A percentile compares a stretch with the other conserved stretches of the same genome.
phyloP scores from a whole-genome alignment of 1,140 invertebrate genomes.

The Bacillus rossius region DNA sequence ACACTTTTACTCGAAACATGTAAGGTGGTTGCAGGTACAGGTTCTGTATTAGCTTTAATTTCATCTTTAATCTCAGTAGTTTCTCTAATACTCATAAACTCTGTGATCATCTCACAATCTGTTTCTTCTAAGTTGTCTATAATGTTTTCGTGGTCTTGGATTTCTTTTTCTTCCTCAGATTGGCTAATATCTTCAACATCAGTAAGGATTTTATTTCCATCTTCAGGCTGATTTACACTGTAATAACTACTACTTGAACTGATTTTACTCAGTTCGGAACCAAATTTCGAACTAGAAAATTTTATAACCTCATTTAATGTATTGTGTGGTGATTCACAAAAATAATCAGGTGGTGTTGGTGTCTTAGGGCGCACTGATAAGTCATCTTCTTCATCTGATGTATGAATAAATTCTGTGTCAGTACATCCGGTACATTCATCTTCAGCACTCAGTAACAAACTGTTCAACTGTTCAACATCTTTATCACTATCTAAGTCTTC shows the following conservation, averaged over 20 bases:
- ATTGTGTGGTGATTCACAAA: background rate
- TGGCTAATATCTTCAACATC: conserved; percentile 41
- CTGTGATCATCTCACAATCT: too few relatives aligned
- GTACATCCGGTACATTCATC: too few relatives aligned
- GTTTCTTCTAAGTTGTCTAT: conserved; percentile 4
- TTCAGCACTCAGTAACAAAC: too few relatives aligned
- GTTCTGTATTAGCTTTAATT: background rate
- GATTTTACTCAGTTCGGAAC: background rate
- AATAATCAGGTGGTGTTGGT: background rate
- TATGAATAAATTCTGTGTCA: too few relatives aligned
- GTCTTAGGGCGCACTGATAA: background rate
- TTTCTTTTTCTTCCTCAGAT: conserved; percentile 29
- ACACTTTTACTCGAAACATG: background rate
- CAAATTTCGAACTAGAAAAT: background rate
- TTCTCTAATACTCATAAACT: too few relatives aligned
- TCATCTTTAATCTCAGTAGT: conserved; percentile 1
- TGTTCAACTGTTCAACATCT: too few relatives aligned
- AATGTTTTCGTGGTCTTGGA: background rate
- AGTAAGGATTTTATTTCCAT: conserved; percentile 34
- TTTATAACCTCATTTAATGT: too few relatives aligned
- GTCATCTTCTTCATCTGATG: background rate
- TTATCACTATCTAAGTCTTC: too few relatives aligned
- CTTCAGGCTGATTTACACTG: background rate
- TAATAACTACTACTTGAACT: conserved; percentile 4
- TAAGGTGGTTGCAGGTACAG: background rate